Evolutionary conservation across 1,140 invertebrate genomes (phyloP), one percentile per base, ranked within the genome.

Genomic region (Bombus sylvicola): DNA sequence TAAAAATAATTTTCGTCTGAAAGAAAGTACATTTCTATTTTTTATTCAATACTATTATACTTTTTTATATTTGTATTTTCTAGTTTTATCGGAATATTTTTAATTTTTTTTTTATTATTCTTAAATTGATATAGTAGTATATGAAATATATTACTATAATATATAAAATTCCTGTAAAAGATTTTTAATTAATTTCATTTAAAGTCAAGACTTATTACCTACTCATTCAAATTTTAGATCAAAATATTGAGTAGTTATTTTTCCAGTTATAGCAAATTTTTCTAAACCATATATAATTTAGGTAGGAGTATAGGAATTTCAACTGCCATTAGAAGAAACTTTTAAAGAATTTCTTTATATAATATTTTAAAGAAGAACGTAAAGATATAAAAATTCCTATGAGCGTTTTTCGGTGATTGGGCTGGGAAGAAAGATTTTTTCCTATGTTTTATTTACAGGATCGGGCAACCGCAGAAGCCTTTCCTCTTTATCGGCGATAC

Each of bases 1-100:
- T 81, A 85, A 85, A 81, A 85, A 81, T 80, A 71, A 80, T 80
- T 71, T 80, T 47, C 25, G 37, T 47, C 9, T 39, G 41, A 39
- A 82, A 59, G 39, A 37, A 43, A 47, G 41, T 8, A 43, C n/a
- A 47, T 41, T 10, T 18, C 10, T n/a, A 9, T 39, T 22, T 83
- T 25, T 9, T 28, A 13, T 10, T 62, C 12, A 62, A 62, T n/a
- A 28, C 28, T n/a, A 28, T n/a, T 62, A n/a, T 62, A 62, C 1
- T 5, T n/a, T 62, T 62, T 62, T 62, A 62, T 62, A n/a, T 62
- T 62, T 62, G 10, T 62, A 62, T 0, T 62, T 62, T n/a, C 12
- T n/a, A n/a, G 28, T 62, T 62, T 62, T 62, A 62, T n/a, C 28
- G 10, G 59, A 12, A n/a, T n/a, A 28, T 12, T n/a, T 59, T 59